A percentile compares a stretch with the other conserved stretches of the same genome.
Evolutionary conservation across 2,797 vertebrate species (phyloP).

Genomic region (Spheniscus humboldti): DNA sequence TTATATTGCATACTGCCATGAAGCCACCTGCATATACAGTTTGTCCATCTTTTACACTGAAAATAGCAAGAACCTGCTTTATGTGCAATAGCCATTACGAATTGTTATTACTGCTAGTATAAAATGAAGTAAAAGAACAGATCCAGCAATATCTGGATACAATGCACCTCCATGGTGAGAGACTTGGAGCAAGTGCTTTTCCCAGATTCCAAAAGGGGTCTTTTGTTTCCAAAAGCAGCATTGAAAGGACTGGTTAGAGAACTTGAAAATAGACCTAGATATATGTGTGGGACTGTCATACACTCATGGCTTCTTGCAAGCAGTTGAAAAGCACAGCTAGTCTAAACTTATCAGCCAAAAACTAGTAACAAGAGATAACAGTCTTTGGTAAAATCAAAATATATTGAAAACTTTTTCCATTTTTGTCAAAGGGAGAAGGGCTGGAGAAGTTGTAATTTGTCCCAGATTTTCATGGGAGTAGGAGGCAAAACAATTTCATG

Average conservation of each 20-base stretch:
- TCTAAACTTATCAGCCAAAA: neutral
- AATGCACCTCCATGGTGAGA: neutral
- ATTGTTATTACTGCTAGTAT: neutral
- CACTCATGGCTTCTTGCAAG: neutral
- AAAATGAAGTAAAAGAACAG: neutral
- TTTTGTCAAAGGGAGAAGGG: neutral
- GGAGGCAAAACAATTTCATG: neutral
- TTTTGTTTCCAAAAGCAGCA: neutral
- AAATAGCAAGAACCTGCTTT: neutral
- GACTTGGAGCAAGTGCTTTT: neutral
- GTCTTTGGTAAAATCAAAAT: neutral
- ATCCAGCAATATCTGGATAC: neutral
- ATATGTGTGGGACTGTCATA: neutral
- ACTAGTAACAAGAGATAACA: neutral
- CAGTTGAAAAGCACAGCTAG: neutral
- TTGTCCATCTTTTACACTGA: neutral
- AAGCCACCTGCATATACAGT: neutral
- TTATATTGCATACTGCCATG: neutral
- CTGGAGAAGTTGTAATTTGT: neutral
- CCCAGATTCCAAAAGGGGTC: neutral
- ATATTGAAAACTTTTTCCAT: neutral
- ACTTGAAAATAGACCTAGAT: neutral
- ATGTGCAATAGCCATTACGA: accelerated
- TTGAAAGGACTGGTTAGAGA: neutral
- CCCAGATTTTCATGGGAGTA: neutral